A percentile compares a stretch with the other conserved stretches of the same genome.
These are phyloP conservation scores for Fregata magnificens DNA, from an alignment of 2,113 vertebrate species.

Conservation along the genomic window DNA sequence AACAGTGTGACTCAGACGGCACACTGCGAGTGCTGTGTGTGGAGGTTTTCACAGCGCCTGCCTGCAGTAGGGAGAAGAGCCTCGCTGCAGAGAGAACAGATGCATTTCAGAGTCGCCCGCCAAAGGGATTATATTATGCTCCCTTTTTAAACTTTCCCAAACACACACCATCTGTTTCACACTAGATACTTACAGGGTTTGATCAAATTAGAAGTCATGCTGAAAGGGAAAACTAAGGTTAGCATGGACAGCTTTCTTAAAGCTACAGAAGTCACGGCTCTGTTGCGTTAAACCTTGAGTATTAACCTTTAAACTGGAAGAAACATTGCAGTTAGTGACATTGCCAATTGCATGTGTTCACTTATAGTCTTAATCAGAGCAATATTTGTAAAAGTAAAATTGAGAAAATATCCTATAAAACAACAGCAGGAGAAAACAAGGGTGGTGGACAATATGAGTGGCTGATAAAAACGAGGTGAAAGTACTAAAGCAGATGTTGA, in stretches of 20 bases:
- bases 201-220: constrained; percentile 72
- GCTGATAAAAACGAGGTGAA: neutral
- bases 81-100: constrained; percentile 58
- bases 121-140: constrained; percentile 71
- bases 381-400: neutral
- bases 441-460: neutral
- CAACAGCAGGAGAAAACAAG: neutral
- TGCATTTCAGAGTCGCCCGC: constrained; percentile 65
- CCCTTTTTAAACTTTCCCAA: constrained; percentile 72
- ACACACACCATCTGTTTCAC: constrained; percentile 70
- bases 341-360: neutral
- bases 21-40: neutral
- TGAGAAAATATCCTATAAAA: neutral
- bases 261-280: neutral
- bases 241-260: constrained; percentile 57
- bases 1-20: neutral
- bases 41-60: constrained; percentile 34
- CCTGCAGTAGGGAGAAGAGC: constrained; percentile 43
- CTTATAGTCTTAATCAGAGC: neutral
- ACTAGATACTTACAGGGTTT: constrained; percentile 65
- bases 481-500: constrained; percentile 19
- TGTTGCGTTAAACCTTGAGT: neutral
- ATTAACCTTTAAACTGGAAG: neutral
- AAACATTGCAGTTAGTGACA: neutral
- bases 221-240: constrained; percentile 65